phyloP scores from a whole-genome alignment of 2,113 vertebrate genomes.

The Budorcas taxicolor region DNA sequence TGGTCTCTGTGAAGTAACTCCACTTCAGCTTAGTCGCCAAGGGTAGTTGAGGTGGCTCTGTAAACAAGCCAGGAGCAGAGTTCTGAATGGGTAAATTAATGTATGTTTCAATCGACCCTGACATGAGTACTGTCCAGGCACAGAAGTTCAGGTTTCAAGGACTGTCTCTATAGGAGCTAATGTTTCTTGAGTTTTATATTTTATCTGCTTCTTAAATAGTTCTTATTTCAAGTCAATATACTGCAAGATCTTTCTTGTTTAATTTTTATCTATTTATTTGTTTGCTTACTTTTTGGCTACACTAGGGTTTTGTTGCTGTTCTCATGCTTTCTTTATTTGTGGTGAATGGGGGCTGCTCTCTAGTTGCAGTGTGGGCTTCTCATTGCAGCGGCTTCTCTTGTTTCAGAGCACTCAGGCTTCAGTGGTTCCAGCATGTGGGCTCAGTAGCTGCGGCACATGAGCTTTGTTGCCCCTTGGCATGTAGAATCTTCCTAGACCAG shows the following conservation, averaged over 20 bases:
- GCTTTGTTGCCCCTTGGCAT: not conserved
- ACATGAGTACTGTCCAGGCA: not conserved
- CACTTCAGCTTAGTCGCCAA: not conserved
- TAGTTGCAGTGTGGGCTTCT: not conserved
- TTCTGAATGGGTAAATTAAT: not conserved
- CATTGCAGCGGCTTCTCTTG: not conserved
- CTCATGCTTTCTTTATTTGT: not conserved
- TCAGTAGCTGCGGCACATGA: not conserved
- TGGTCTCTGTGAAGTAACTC: not conserved
- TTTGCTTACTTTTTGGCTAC: not conserved
- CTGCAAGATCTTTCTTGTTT: not conserved
- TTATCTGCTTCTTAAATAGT: not conserved
- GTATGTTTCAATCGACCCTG: too few species aligned
- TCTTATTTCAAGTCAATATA: not conserved
- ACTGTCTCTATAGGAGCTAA: not conserved
- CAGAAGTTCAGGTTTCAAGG: not conserved
- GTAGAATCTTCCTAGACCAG: not conserved
- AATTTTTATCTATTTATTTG: not conserved
- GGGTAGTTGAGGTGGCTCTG: not conserved
- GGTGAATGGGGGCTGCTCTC: not conserved
- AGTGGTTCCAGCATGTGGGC: not conserved
- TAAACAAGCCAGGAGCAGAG: not conserved
- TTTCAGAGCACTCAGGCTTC: not conserved
- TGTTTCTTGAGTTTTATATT: not conserved
- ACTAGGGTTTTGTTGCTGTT: not conserved